Percentiles rank a stretch among this genome's conserved stretches.
These are phyloP conservation scores for Pongo abelii DNA, from an alignment of 2,113 vertebrate species.

Conservation along the genomic window DNA sequence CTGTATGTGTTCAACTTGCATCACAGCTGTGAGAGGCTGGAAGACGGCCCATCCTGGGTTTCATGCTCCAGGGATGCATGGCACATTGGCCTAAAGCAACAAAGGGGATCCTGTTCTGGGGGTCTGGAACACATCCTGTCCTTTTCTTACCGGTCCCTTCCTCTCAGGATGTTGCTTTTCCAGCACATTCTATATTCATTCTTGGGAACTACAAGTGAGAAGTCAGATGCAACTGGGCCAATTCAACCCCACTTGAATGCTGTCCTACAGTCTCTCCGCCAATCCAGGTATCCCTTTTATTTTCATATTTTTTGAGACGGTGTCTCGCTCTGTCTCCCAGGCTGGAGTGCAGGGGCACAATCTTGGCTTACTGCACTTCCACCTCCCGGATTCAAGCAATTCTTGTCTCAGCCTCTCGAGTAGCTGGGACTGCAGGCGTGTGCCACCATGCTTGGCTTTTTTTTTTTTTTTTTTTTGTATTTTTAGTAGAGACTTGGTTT, in stretches of 20 bases:
- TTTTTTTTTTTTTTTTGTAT: too few species aligned
- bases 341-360: too few species aligned
- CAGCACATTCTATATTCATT: background rate
- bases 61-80: background rate
- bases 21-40: background rate
- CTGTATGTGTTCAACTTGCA: background rate
- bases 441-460: too few species aligned
- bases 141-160: background rate
- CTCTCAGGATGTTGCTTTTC: background rate
- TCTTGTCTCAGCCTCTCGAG: too few species aligned
- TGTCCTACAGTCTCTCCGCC: background rate
- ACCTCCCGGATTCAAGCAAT: too few species aligned
- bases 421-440: too few species aligned
- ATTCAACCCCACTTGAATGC: background rate
- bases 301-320: too few species aligned
- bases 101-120: background rate
- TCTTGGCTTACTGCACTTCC: too few species aligned
- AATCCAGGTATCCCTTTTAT: background rate
- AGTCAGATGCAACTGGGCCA: background rate
- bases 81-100: background rate
- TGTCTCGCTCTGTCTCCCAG: too few species aligned
- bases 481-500: too few species aligned
- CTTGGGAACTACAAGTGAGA: background rate
- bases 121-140: background rate
- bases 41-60: background rate